These are phyloP conservation scores for Pseudobourletiella spinata DNA, from an alignment of 1,140 invertebrate species.

Conservation along the genomic window DNA sequence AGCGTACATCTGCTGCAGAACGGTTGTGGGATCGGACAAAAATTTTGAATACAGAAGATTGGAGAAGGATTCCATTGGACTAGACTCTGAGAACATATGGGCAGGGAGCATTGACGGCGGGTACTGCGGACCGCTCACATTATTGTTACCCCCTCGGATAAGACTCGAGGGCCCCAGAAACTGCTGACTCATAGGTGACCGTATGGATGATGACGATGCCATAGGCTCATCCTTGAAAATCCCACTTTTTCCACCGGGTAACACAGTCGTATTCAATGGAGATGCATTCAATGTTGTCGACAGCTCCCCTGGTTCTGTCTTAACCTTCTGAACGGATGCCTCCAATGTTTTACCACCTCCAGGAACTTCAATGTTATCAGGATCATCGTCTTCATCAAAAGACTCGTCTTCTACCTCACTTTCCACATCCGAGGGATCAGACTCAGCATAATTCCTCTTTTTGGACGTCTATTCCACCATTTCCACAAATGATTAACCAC, in stretches of 20 bases:
- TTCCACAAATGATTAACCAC: too few species aligned
- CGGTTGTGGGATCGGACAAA: neutral
- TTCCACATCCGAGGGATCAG: slow-evolving; percentile 7
- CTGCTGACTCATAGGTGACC: too few species aligned
- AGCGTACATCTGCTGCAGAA: slow-evolving; percentile 13
- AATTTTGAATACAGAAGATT: neutral
- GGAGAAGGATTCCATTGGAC: neutral
- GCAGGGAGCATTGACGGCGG: neutral
- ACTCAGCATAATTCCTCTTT: slow-evolving; percentile 13
- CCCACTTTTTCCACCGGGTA: too few species aligned
- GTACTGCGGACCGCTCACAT: neutral
- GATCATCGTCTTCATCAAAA: slow-evolving; percentile 47
- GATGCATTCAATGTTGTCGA: neutral
- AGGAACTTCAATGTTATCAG: slow-evolving; percentile 79
- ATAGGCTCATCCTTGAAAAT: too few species aligned
- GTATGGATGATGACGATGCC: too few species aligned
- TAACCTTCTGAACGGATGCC: slow-evolving; percentile 9
- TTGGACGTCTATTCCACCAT: too few species aligned
- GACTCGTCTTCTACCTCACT: slow-evolving; percentile 10
- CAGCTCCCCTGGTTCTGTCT: neutral
- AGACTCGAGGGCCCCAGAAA: too few species aligned
- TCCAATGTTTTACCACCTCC: slow-evolving; percentile 42
- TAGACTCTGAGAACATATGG: slow-evolving; percentile 1
- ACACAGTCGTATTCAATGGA: too few species aligned
- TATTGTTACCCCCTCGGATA: too few species aligned